These are phyloP conservation scores for Emmelina monodactyla DNA, from an alignment of 2,888 invertebrate species.

Conservation along the genomic window DNA sequence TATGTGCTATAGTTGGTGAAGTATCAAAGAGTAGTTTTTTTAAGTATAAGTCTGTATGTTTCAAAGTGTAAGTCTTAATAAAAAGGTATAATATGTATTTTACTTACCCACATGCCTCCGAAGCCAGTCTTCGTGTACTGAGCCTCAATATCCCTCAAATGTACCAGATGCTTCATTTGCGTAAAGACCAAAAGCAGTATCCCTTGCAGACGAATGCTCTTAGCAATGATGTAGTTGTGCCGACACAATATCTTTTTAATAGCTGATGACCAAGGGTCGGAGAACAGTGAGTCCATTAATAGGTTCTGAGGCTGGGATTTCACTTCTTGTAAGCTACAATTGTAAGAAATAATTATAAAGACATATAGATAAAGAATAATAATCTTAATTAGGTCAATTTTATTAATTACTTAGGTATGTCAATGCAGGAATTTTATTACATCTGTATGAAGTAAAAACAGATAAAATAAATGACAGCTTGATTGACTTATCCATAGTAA, in stretches of 20 bases:
- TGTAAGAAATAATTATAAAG: background rate
- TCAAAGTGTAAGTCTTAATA: background rate
- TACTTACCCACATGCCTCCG: constrained; percentile 89
- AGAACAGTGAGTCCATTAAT: constrained; percentile 80
- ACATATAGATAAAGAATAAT: background rate
- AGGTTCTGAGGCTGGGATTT: constrained; percentile 88
- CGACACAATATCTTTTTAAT: constrained; percentile 74
- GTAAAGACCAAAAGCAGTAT: constrained; percentile 81
- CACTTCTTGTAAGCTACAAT: constrained; percentile 82
- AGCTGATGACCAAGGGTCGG: constrained; percentile 84
- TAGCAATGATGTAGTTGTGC: constrained; percentile 78
- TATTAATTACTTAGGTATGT: too few species aligned
- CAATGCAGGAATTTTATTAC: too few species aligned
- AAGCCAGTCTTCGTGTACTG: constrained; percentile 90
- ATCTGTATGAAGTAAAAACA: too few species aligned
- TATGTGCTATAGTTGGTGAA: too few species aligned
- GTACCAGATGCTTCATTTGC: constrained; percentile 79
- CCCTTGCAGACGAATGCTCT: constrained; percentile 85
- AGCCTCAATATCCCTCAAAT: constrained; percentile 84
- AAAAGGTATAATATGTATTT: background rate
- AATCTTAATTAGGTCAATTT: too few species aligned
- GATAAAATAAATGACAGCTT: too few species aligned
- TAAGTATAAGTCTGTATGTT: too few species aligned
- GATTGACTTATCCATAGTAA: too few species aligned
- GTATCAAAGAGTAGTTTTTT: too few species aligned